phyloP scores from a whole-genome alignment of 2,797 vertebrate species.

The Amblyopsis hoosieri region DNA sequence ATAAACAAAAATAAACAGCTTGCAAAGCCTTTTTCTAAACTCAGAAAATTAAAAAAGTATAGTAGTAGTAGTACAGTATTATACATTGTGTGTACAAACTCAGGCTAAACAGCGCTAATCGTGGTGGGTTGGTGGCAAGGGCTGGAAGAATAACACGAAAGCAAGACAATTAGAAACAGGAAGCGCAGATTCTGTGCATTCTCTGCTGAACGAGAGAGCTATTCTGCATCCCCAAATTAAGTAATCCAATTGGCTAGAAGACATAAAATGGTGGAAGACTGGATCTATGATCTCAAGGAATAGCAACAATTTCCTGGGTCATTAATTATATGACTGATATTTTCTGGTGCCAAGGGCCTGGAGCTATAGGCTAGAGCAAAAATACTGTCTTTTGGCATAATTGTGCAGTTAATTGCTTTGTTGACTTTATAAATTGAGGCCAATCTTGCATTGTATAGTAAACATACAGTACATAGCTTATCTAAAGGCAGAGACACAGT shows the following conservation, averaged over 20 bases:
- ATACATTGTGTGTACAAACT: conserved; percentile 81
- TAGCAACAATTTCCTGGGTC: not conserved
- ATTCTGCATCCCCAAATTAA: conserved; percentile 13
- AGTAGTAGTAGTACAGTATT: conserved; percentile 79
- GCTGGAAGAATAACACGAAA: conserved; percentile 37
- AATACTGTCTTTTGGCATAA: conserved; percentile 1
- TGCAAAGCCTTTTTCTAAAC: conserved; percentile 82
- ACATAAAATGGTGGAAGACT: not conserved
- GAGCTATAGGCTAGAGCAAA: not conserved
- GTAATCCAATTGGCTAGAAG: conserved; percentile 1
- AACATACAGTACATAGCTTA: not conserved
- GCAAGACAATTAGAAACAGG: conserved; percentile 30
- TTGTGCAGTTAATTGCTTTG: not conserved
- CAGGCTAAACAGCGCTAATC: conserved; percentile 55
- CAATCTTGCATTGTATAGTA: not conserved
- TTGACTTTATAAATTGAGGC: not conserved
- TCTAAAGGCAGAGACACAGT: not conserved
- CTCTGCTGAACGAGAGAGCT: not conserved
- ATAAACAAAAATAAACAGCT: conserved; percentile 55
- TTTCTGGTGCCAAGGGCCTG: not conserved
- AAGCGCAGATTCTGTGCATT: conserved; percentile 21
- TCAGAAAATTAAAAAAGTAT: conserved; percentile 63
- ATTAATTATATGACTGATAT: not conserved
- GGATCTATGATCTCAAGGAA: not conserved
- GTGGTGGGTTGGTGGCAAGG: conserved; percentile 22